Evolutionary conservation across 2,797 vertebrate genomes (phyloP).

Genomic region (Orientallactaga sibirica): DNA sequence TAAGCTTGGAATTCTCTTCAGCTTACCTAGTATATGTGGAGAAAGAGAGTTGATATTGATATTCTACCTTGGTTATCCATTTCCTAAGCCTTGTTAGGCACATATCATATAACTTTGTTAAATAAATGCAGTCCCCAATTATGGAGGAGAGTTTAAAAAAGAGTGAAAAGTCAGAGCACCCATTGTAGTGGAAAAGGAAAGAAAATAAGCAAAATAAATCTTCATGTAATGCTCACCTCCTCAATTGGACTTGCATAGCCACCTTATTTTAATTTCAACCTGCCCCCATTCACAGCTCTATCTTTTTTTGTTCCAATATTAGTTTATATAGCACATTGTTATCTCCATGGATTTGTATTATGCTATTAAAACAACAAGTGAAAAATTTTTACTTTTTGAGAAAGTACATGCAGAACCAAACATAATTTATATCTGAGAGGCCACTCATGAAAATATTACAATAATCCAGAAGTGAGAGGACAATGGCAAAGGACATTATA

Average conservation of each 20-base stretch:
- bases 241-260: background rate
- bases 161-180: background rate
- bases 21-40: background rate
- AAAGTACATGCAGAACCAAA: background rate
- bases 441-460: background rate
- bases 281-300: fast-evolving
- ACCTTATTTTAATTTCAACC: background rate
- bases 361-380: background rate
- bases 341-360: background rate
- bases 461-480: background rate
- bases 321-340: background rate
- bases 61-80: background rate
- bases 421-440: background rate
- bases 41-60: background rate
- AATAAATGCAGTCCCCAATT: background rate
- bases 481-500: background rate
- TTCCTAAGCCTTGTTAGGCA: background rate
- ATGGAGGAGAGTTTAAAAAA: background rate
- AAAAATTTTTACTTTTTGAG: background rate
- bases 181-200: background rate
- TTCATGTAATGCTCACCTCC: background rate
- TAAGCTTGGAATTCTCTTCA: background rate
- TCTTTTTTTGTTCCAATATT: background rate
- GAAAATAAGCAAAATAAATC: background rate
- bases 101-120: background rate